Conservation (phyloP, 2,888 invertebrate species). For the Stenolophus ochropezus region DNA sequence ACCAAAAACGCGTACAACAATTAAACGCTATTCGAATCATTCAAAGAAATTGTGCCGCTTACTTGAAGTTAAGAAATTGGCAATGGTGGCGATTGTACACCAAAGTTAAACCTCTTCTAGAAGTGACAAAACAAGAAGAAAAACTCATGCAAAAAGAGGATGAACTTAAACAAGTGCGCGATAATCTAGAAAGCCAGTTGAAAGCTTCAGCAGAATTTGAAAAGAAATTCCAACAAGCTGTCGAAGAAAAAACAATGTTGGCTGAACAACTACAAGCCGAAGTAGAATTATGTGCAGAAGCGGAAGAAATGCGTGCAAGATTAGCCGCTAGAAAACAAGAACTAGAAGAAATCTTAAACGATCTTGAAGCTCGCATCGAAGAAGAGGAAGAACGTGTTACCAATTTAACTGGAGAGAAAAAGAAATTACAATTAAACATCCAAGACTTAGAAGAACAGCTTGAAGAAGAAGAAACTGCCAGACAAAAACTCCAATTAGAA, state of each 20-base stretch:
- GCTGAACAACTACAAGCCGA: conserved; percentile 96
- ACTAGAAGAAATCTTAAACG: conserved; percentile 96
- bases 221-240: conserved; percentile 85
- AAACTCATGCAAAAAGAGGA: conserved; percentile 98
- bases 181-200: conserved; percentile 88
- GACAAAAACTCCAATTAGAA: conserved; percentile 97
- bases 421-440: conserved; percentile 93
- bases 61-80: conserved; percentile 98
- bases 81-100: conserved; percentile 99
- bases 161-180: conserved; percentile 92
- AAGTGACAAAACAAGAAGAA: conserved; percentile 99
- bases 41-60: conserved; percentile 99
- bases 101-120: conserved; percentile 97
- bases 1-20: conserved; percentile 97
- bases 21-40: conserved; percentile 98
- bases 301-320: conserved; percentile 94
- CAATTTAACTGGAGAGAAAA: conserved; percentile 90
- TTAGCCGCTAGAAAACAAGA: conserved; percentile 93
- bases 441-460: conserved; percentile 95
- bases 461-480: conserved; percentile 97
- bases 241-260: conserved; percentile 92
- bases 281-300: conserved; percentile 96
- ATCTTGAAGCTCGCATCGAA: conserved; percentile 95
- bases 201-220: conserved; percentile 86
- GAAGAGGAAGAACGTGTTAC: conserved; percentile 96